These are phyloP conservation scores for Drosophila lacertosa DNA, from an alignment of 1,140 invertebrate genomes.

Conservation along the genomic window DNA sequence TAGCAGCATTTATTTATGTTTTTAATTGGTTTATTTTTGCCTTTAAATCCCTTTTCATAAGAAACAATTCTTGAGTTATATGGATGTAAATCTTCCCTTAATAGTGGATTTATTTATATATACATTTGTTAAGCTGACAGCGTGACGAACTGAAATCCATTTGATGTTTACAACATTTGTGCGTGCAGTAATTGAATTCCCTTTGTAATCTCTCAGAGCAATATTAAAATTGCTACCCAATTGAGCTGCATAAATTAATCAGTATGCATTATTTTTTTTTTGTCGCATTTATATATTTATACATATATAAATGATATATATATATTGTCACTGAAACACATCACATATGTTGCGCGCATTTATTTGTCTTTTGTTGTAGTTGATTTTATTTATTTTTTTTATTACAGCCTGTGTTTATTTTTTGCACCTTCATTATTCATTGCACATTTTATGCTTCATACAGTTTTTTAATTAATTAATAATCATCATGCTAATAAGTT, in stretches of 20 bases:
- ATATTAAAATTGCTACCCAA: neutral
- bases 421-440: conserved; percentile 66
- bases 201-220: conserved; percentile 21
- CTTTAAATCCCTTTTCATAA: neutral
- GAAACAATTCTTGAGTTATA: too few species aligned
- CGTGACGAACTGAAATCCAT: conserved; percentile 23
- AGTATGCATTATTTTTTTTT: conserved; percentile 21
- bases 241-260: conserved; percentile 39
- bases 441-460: conserved; percentile 81
- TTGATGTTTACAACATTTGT: conserved; percentile 9
- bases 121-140: conserved; percentile 3
- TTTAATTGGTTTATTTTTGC: neutral
- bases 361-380: conserved; percentile 34
- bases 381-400: conserved; percentile 21
- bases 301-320: too few species aligned
- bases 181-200: conserved; percentile 31
- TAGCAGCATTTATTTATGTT: too few species aligned
- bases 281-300: neutral
- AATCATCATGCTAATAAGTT: conserved; percentile 79
- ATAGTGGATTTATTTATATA: neutral
- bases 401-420: conserved; percentile 14
- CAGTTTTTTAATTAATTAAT: conserved; percentile 81
- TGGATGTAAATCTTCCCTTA: too few species aligned
- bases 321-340: conserved; percentile 8
- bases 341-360: conserved; percentile 55